Evolutionary conservation across 2,113 vertebrate species (phyloP), one percentile per base, ranked within the genome.

Genomic region (Indicator indicator): DNA sequence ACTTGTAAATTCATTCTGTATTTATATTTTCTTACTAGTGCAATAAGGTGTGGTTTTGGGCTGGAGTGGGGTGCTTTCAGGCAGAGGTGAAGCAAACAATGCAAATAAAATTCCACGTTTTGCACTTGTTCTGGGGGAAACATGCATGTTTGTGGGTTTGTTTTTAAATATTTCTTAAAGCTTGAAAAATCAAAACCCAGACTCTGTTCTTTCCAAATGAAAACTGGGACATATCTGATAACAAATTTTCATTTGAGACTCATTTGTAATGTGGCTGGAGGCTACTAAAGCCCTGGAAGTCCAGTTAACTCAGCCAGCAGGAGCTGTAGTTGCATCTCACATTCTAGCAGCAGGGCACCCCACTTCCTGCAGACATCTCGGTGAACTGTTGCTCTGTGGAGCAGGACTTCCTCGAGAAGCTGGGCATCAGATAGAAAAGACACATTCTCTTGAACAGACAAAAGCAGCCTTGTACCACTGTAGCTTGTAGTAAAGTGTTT

Each of bases 401-500:
- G 46, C 50, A 15, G 62, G 30, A 27, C 0, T 2, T 56, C 63
- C 44, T 59, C 42, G 18, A 24, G 74, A 48, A 30, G 8, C 83
- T 74, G 55, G 28, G 48, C 58, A 69, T 48, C 0, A 8, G 15
- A 11, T 3, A 62, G 68, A 68, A 77, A 32, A 59, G 44, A 21
- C 50, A 30, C 12, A 7, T 52, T 73, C 40, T 71, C 27, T 44
- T 42, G 5, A 23, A 38, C 40, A 28, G 58, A 93, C 77, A 83
- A 65, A 89, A 82, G 78, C 82, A 89, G 73, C 84, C 75, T 74
- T 55, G 55, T 58, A 50, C 59, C 80, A 71, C 78, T 89, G 64
- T 90, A 87, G 93, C 94, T 95, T 97, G 96, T 97, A 96, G 93
- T 92, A 95, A 97, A 97, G 91, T 96, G 93, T 97, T 97, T 97